Conservation (phyloP, 2,888 invertebrate species). For the Drosophila basisetae region DNA sequence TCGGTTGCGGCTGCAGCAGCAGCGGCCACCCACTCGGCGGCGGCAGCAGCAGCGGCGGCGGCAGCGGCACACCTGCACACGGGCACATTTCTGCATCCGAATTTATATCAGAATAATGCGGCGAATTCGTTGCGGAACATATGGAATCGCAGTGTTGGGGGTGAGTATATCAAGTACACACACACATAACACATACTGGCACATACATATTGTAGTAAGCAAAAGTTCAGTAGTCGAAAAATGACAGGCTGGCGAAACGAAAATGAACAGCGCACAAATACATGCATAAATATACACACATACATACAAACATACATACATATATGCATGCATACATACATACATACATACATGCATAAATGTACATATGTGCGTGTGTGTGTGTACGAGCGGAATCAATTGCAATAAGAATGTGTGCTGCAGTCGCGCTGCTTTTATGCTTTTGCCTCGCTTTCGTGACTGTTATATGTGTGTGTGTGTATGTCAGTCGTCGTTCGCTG, state of each 20-base stretch:
- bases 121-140: constrained; percentile 85
- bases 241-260: constrained; percentile 50
- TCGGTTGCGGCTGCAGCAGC: constrained; percentile 53
- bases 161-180: constrained; percentile 78
- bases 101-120: constrained; percentile 88
- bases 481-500: constrained; percentile 56
- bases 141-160: constrained; percentile 85
- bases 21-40: constrained; percentile 68
- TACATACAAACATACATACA: background rate
- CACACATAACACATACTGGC: constrained; percentile 8
- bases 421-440: constrained; percentile 72
- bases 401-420: constrained; percentile 77
- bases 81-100: constrained; percentile 88
- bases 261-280: constrained; percentile 34
- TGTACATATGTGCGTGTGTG: background rate
- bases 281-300: background rate
- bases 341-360: background rate
- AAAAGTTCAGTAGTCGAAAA: constrained; percentile 50
- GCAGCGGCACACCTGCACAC: constrained; percentile 83
- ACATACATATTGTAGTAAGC: constrained; percentile 14
- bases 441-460: constrained; percentile 49
- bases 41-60: constrained; percentile 71
- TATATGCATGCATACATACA: background rate
- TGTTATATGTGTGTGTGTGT: constrained; percentile 35
- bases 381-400: constrained; percentile 60